Base-by-base conservation (phyloP, 2,113 vertebrate genomes). In the Catagonus wagneri region DNA sequence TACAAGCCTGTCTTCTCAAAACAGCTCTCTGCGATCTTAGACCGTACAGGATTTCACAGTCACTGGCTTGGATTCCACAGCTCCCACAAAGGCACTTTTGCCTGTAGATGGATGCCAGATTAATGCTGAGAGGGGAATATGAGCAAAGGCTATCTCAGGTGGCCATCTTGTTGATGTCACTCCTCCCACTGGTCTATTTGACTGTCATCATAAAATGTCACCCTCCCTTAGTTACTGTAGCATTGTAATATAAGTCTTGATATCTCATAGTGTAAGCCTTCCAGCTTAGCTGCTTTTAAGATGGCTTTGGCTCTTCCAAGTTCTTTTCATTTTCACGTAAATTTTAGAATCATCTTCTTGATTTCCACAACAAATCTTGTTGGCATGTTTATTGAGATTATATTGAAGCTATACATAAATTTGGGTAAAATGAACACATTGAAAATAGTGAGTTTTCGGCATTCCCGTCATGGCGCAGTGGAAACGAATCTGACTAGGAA, bases 391-490 rank as follows among this genome's bases (percentile, higher is more conserved):
- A 19, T 61, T 75, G 60, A 65, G 22, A 72, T 66, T 58, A 34
- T 96, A n/a, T 56, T 89, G 44, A 69, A 71, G 54, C 39, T 83
- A 23, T 84, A 50, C n/a, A 74, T 87, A 27, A 88, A 36, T 78
- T 52, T 84, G 78, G 34, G 14, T 89, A 84, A 89, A 91, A 84
- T 84, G n/a, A 83, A 36, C 78, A 39, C 50, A 66, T 39, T 89
- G 65, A 83, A 75, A 60, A 15, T n/a, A 25, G 44, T 52, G 71
- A 87, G 29, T 72, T 89, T 89, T 44, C 44, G 44, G 44, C 4
- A 8, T 44, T 44, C 44, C 44, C 44, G 4, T 44, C 44, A 44
- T 44, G 44, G 44, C 44, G 4, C 44, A 44, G 44, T 44, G 44
- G 44, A 6, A 44, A 44, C 8, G 44, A 44, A 44, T 8, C 44